These are phyloP conservation scores for Caenorhabditis sp. DNA, from an alignment of 2,888 invertebrate species.

Conservation along the genomic window DNA sequence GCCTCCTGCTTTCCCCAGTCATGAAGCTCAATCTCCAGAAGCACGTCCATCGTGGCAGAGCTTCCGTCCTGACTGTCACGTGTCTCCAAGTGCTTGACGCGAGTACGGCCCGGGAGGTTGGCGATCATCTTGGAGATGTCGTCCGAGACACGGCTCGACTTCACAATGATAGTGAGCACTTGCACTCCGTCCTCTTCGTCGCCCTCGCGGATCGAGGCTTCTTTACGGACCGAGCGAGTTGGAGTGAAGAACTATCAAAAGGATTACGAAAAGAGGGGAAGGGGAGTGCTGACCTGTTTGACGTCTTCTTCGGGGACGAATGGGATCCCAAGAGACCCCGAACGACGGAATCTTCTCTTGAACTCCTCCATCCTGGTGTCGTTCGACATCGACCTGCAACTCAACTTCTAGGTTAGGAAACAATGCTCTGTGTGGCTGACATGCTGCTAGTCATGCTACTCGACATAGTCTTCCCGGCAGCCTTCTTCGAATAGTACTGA, in stretches of 20 bases:
- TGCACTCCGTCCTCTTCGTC: conserved; percentile 69
- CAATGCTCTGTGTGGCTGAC: too few relatives aligned
- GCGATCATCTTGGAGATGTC: conserved; percentile 69
- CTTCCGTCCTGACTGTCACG: conserved; percentile 66
- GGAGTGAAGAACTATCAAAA: conserved; percentile 30
- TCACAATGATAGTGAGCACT: conserved; percentile 75
- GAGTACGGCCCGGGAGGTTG: conserved; percentile 67
- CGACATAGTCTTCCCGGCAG: conserved; percentile 65
- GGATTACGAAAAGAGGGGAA: background rate
- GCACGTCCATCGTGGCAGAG: conserved; percentile 58
- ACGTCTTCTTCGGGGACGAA: conserved; percentile 79
- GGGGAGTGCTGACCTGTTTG: conserved; percentile 31
- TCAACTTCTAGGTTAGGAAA: too few relatives aligned
- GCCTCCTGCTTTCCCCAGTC: conserved; percentile 65
- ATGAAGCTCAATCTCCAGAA: conserved; percentile 65
- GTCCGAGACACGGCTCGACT: conserved; percentile 61
- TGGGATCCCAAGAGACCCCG: conserved; percentile 78
- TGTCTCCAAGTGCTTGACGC: conserved; percentile 69
- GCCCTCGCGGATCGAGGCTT: conserved; percentile 59
- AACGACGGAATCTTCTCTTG: conserved; percentile 77
- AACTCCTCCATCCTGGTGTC: conserved; percentile 74
- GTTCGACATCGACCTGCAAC: conserved; percentile 42
- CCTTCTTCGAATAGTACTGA: conserved; percentile 73
- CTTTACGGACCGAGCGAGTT: conserved; percentile 25
- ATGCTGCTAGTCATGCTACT: conserved; percentile 47